Conservation (phyloP, 2,797 vertebrate species). For the Martes flavigula region DNA sequence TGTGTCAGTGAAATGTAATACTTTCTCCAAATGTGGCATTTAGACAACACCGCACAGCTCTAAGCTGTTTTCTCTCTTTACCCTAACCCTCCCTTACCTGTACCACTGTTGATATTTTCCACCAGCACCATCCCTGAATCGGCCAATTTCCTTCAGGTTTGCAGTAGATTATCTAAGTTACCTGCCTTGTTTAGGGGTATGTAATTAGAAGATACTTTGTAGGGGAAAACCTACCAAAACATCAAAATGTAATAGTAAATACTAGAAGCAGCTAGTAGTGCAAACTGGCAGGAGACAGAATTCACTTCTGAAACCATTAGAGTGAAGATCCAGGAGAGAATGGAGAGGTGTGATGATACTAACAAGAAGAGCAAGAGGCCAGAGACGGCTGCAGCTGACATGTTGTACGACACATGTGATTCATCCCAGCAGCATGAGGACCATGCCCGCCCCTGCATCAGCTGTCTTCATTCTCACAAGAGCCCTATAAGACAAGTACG, state of each 20-base stretch:
- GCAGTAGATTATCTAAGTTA: too few species aligned
- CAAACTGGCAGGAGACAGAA: not conserved
- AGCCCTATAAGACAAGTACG: not conserved
- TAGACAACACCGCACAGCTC: not conserved
- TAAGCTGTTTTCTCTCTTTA: not conserved
- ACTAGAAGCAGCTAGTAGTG: not conserved
- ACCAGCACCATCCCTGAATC: not conserved
- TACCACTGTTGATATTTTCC: too few species aligned
- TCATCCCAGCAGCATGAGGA: rapidly evolving
- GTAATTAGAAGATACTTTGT: not conserved
- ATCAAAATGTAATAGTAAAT: not conserved
- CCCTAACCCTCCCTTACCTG: not conserved
- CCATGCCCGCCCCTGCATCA: not conserved
- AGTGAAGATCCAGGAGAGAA: too few species aligned
- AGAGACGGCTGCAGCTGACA: not conserved
- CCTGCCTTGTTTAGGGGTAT: not conserved
- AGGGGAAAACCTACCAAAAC: not conserved
- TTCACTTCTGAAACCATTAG: not conserved
- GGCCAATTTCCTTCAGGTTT: not conserved
- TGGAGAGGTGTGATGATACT: not conserved
- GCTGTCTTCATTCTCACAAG: not conserved
- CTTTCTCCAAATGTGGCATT: not conserved
- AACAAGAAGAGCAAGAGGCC: not conserved
- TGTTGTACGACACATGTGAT: not conserved
- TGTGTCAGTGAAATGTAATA: not conserved